Evolutionary conservation across 2,888 invertebrate genomes (phyloP), one percentile per base, ranked within the genome.

Genomic region (Priocnemis perturbator): DNA sequence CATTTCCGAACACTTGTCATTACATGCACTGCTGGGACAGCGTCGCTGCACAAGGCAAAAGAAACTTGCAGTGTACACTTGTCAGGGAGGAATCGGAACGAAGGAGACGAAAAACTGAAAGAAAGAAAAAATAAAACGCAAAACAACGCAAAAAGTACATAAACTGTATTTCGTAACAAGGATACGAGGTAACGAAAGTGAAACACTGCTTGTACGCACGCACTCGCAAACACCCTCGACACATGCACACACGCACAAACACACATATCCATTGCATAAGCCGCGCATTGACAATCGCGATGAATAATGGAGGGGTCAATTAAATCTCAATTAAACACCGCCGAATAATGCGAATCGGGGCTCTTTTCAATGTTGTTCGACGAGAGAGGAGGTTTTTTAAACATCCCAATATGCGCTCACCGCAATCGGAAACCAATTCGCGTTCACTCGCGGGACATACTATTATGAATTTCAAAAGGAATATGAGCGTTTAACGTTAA

Each of bases 221-320:
- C 44, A 23, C 37, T 30, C 56, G 23, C 56, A 56, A 56, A 71
- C 58, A 64, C 61, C 65, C 64, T 37, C 37, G 37, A 64, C 50
- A 61, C 9, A 48, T 48, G 45, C 60, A 61, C 56, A 23, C 37
- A 37, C 37, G 37, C 37, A 37, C 37, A 37, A 11, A 3, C 37
- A 37, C 37, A 37, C 37, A 11, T 37, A 37, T 11, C 37, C 37
- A 11, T 37, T 37, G 70, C 68, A 69, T 72, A 71, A 79, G 77
- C 76, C 81, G 73, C 81, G 80, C 81, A 84, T 81, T 84, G 84
- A 83, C 85, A 84, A 81, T 82, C 82, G 78, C 70, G 78, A 84
- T 83, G 83, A 84, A 85, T 84, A 85, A 84, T 84, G 85, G 85
- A 83, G 81, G 79, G 78, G 77, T 80, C 81, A 83, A 84, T 85